Percentiles rank a stretch among this genome's conserved stretches.
Conservation (phyloP, 2,888 invertebrate genomes). For the Heliconius charithonia region DNA sequence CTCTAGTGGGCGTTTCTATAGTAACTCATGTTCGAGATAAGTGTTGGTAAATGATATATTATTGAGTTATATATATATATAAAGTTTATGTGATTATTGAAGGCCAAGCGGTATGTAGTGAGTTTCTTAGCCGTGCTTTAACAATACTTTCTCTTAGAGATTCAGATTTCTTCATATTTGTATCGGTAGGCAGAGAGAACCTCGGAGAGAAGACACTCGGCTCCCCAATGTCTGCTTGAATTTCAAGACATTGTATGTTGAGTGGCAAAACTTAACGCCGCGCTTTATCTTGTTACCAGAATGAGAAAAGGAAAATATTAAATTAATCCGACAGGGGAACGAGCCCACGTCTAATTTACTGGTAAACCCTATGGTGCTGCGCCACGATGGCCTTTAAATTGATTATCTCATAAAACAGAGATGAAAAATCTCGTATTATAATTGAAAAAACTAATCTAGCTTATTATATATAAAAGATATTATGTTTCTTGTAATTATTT, state of each 20-base stretch:
- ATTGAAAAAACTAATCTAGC: not conserved
- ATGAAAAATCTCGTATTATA: too few relatives aligned
- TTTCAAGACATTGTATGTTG: not conserved
- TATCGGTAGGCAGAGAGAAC: not conserved
- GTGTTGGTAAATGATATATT: slow-evolving; percentile 28
- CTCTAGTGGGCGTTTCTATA: slow-evolving; percentile 14
- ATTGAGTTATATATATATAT: slow-evolving; percentile 33
- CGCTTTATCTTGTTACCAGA: too few relatives aligned
- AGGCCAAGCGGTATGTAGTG: slow-evolving; percentile 46
- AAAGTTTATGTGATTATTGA: slow-evolving; percentile 42
- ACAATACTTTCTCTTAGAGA: slow-evolving; percentile 58
- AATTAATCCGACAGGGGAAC: too few relatives aligned
- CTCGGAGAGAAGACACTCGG: not conserved
- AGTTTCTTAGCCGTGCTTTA: slow-evolving; percentile 35
- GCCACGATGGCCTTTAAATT: too few relatives aligned
- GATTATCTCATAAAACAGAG: too few relatives aligned
- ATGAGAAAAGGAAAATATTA: too few relatives aligned
- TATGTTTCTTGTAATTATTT: not conserved
- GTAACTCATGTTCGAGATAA: slow-evolving; percentile 23
- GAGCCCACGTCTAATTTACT: too few relatives aligned
- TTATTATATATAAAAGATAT: not conserved
- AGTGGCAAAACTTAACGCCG: not conserved
- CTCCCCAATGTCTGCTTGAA: too few relatives aligned
- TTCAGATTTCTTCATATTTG: slow-evolving; percentile 37
- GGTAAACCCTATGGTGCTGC: too few relatives aligned